These are phyloP conservation scores for Mellilla xanthometata DNA, from an alignment of 2,888 invertebrate species.

Conservation along the genomic window DNA sequence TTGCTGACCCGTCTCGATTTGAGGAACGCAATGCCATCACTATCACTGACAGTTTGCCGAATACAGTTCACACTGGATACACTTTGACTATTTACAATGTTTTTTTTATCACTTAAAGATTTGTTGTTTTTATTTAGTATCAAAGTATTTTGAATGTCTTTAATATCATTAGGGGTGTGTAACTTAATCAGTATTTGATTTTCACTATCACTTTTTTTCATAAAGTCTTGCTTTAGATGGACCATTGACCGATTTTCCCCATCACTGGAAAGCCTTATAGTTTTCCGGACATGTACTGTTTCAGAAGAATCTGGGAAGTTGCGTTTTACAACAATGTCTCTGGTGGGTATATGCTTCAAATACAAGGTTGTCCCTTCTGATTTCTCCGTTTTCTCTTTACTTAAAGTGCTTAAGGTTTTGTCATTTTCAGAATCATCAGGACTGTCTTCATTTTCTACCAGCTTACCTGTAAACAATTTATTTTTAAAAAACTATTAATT, in stretches of 20 bases:
- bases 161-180: conserved; percentile 67
- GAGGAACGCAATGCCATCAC: conserved; percentile 69
- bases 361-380: conserved; percentile 63
- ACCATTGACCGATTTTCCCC: conserved; percentile 71
- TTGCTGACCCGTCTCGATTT: conserved; percentile 70
- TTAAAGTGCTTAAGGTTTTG: conserved; percentile 57
- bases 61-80: conserved; percentile 72
- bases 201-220: conserved; percentile 73
- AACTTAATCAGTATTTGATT: conserved; percentile 73
- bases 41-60: conserved; percentile 69
- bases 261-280: conserved; percentile 72
- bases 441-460: conserved; percentile 83
- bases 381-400: conserved; percentile 44
- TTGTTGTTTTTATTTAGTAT: conserved; percentile 77
- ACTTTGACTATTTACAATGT: conserved; percentile 77
- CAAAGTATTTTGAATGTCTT: conserved; percentile 78
- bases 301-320: conserved; percentile 62
- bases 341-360: conserved; percentile 70
- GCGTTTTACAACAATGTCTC: conserved; percentile 71
- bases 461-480: conserved; percentile 69
- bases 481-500: not conserved
- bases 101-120: conserved; percentile 76
- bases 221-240: conserved; percentile 68
- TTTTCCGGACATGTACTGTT: conserved; percentile 67
- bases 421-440: conserved; percentile 82